phyloP scores from a whole-genome alignment of 2,888 invertebrate species.

The Clitarchus hookeri region DNA sequence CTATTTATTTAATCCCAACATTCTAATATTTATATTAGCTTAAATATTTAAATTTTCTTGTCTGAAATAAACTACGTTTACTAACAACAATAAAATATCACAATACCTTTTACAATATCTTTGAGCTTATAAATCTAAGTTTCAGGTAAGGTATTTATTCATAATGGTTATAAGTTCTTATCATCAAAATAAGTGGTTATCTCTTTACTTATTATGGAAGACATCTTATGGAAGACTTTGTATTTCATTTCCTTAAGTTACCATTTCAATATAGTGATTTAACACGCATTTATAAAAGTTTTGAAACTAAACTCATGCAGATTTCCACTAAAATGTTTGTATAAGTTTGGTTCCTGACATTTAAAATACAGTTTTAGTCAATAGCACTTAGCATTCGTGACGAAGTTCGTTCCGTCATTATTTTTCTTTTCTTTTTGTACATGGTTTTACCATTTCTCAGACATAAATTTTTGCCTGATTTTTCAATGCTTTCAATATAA shows the following conservation, averaged over 20 bases:
- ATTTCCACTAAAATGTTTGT: not conserved
- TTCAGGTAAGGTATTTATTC: not conserved
- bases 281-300: not conserved
- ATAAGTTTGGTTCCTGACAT: not conserved
- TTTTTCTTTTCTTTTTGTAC: too few relatives aligned
- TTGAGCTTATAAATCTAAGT: not conserved
- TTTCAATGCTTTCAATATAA: too few relatives aligned
- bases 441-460: too few relatives aligned
- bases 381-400: not conserved
- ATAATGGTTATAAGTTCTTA: not conserved
- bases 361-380: not conserved
- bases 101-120: not conserved
- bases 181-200: not conserved
- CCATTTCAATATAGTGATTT: too few relatives aligned
- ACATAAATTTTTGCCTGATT: too few relatives aligned
- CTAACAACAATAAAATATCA: constrained; percentile 16
- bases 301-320: not conserved
- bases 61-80: constrained; percentile 25
- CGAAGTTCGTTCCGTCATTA: not conserved
- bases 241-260: too few relatives aligned
- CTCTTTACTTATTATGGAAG: not conserved
- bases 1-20: constrained; percentile 9
- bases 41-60: not conserved
- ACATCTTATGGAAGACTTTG: not conserved
- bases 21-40: not conserved